Percentiles rank a stretch among this genome's conserved stretches.
Conservation (phyloP, 2,888 invertebrate genomes). For the Leuctra nigra region DNA sequence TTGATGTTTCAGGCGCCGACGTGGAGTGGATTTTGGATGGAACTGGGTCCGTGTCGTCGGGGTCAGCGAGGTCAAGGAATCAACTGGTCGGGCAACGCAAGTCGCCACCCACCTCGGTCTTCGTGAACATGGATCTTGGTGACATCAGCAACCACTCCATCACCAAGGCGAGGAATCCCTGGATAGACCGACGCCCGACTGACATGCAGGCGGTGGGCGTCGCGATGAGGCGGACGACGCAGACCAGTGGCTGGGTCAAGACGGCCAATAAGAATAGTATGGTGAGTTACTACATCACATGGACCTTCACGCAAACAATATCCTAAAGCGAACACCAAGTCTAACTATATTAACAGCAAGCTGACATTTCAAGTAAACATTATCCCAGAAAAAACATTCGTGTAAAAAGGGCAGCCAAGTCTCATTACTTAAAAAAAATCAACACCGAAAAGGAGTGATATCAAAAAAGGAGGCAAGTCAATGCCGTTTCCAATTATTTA, state of each 20-base stretch:
- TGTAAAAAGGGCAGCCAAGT: no score
- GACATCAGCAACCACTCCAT: neutral
- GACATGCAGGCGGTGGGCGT: constrained; percentile 13
- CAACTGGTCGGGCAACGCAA: constrained; percentile 31
- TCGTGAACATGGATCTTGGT: neutral
- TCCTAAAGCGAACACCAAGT: no score
- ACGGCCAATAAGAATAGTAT: constrained; percentile 16
- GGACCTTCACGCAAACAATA: no score
- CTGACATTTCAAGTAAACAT: no score
- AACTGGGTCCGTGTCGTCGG: constrained; percentile 51
- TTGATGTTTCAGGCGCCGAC: constrained; percentile 54
- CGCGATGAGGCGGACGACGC: neutral
- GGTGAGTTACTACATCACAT: no score
- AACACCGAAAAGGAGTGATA: no score
- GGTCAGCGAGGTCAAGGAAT: constrained; percentile 37
- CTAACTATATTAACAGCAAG: no score
- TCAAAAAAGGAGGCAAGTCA: no score
- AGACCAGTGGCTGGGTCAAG: constrained; percentile 3
- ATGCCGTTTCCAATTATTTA: no score
- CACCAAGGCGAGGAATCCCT: constrained; percentile 18
- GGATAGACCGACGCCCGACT: constrained; percentile 21
- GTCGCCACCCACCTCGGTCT: neutral
- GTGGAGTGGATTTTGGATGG: constrained; percentile 70
- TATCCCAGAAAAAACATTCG: no score
- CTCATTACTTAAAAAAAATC: no score